Evolutionary conservation across 2,113 vertebrate genomes (phyloP).

Genomic region (Ivindomyrus marchei): DNA sequence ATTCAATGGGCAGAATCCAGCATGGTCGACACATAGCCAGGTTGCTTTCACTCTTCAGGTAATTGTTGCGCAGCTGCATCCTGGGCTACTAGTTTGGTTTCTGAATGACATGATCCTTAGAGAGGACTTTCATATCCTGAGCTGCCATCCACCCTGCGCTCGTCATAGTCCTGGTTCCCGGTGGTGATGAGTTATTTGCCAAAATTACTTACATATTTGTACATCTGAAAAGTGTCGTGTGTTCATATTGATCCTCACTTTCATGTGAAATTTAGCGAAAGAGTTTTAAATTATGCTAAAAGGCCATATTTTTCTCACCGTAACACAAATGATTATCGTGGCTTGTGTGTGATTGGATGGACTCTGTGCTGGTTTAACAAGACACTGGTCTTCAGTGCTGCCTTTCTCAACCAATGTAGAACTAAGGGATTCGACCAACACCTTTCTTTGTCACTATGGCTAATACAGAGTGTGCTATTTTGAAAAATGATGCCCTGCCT

Average conservation of each 20-base stretch:
- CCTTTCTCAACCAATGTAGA: not conserved
- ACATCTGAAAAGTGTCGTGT: not conserved
- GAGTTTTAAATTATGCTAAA: not conserved
- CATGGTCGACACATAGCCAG: not conserved
- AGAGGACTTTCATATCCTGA: not conserved
- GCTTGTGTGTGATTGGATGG: not conserved
- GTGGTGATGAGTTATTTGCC: not conserved
- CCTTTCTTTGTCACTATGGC: not conserved
- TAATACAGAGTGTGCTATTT: not conserved
- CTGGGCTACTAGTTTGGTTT: no score
- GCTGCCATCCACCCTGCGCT: not conserved
- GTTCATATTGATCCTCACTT: not conserved
- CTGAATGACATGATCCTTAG: not conserved
- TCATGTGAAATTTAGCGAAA: not conserved
- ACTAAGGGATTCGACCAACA: not conserved
- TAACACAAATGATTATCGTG: not conserved
- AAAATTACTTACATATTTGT: not conserved
- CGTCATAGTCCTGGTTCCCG: not conserved
- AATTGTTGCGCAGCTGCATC: not conserved
- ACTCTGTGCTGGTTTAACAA: not conserved
- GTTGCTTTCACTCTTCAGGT: not conserved
- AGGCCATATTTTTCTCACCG: not conserved
- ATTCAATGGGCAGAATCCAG: not conserved
- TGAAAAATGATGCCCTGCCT: not conserved
- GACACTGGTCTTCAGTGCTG: not conserved